A percentile compares a stretch with the other conserved stretches of the same genome.
Evolutionary conservation across 2,888 invertebrate genomes (phyloP).

Genomic region (Drosophila affinis): DNA sequence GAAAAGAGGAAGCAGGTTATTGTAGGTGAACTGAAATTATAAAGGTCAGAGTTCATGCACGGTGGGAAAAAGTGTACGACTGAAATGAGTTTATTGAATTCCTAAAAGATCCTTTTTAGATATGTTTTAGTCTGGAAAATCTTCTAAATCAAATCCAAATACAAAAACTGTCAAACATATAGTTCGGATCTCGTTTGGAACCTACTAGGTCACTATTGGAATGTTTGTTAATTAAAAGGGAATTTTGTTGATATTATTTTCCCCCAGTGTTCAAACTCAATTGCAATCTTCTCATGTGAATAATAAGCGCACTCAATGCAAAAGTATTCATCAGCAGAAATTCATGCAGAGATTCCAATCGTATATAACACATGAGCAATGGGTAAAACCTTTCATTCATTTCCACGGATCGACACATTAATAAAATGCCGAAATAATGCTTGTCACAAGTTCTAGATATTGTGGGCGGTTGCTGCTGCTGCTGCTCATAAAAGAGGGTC

Average conservation of each 20-base stretch:
- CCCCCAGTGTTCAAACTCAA: background rate
- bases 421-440: constrained; percentile 46
- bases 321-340: background rate
- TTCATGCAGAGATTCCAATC: background rate
- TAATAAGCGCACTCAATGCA: background rate
- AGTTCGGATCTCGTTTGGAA: too few relatives aligned
- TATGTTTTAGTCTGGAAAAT: too few relatives aligned
- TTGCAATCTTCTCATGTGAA: background rate
- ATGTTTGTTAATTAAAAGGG: background rate
- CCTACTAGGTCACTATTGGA: too few relatives aligned
- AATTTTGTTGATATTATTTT: too few relatives aligned
- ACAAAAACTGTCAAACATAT: too few relatives aligned
- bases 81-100: background rate
- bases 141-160: too few relatives aligned
- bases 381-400: constrained; percentile 28
- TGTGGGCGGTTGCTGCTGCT: constrained; percentile 21
- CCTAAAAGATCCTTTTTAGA: too few relatives aligned
- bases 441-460: constrained; percentile 43
- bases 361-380: constrained; percentile 26
- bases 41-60: background rate
- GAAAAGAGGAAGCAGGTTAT: background rate
- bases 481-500: constrained; percentile 36
- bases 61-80: background rate
- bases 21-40: background rate
- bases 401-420: constrained; percentile 36